Conservation (phyloP, 1,140 invertebrate species). For the Drosophila setifemur region DNA sequence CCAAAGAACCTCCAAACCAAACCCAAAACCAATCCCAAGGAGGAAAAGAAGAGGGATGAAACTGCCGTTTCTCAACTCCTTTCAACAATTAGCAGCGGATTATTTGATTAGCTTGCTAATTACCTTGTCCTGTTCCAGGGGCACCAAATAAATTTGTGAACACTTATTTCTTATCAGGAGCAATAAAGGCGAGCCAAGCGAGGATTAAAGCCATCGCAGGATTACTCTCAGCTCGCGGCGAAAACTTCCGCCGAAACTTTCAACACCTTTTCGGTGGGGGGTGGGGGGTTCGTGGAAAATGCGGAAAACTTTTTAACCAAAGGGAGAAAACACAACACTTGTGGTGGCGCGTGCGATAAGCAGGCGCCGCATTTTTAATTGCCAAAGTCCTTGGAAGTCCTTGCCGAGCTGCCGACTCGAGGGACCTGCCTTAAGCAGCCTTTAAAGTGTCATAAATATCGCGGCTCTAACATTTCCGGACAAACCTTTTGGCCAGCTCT, state of each 20-base stretch:
- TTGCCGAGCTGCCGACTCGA: constrained; percentile 5
- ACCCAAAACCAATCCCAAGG: background rate
- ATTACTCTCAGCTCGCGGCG: constrained; percentile 31
- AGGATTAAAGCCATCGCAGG: constrained; percentile 57
- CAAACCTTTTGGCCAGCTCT: constrained; percentile 2
- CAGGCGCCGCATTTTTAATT: constrained; percentile 72
- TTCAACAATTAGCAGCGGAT: constrained; percentile 52
- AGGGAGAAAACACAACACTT: constrained; percentile 34
- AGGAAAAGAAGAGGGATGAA: background rate
- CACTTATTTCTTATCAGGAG: constrained; percentile 68
- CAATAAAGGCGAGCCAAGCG: constrained; percentile 47
- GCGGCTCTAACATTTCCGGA: constrained; percentile 47
- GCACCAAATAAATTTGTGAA: constrained; percentile 59
- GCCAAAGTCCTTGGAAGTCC: constrained; percentile 42
- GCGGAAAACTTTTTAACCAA: constrained; percentile 56
- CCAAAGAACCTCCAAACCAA: no score
- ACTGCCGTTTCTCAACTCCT: background rate
- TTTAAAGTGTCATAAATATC: constrained; percentile 75
- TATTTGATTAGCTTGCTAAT: constrained; percentile 73
- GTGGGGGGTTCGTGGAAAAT: constrained; percentile 27
- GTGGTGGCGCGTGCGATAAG: constrained; percentile 72
- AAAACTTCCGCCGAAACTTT: constrained; percentile 64
- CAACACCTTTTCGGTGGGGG: constrained; percentile 52
- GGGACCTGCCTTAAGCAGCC: constrained; percentile 31
- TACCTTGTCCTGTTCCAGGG: constrained; percentile 41